Evolutionary conservation across 2,113 vertebrate genomes (phyloP).

Genomic region (Ciconia stormi): DNA sequence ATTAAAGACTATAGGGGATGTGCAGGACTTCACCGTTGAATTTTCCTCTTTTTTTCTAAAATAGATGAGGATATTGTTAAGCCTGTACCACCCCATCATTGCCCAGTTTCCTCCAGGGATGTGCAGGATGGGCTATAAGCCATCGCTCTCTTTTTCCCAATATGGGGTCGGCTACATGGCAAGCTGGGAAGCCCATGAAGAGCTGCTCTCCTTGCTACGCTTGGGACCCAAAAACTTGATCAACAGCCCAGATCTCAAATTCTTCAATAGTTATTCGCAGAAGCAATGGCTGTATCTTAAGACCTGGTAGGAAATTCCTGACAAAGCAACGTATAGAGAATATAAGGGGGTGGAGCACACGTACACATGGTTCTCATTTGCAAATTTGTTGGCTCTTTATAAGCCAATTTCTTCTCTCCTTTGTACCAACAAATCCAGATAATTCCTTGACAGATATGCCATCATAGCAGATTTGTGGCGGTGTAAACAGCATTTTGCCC

Average conservation of each 20-base stretch:
- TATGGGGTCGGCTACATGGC: neutral
- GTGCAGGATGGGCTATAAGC: too few species aligned
- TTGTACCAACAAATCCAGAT: neutral
- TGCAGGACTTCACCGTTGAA: neutral
- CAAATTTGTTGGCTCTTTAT: neutral
- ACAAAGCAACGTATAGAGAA: neutral
- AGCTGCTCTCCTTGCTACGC: neutral
- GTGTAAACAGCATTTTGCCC: neutral
- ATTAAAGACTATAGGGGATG: neutral
- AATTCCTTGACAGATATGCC: fast-evolving
- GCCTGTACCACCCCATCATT: neutral
- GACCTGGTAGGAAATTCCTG: neutral
- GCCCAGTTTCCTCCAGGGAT: neutral
- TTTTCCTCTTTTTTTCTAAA: neutral
- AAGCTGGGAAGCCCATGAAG: neutral
- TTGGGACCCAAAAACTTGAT: neutral
- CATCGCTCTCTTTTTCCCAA: neutral
- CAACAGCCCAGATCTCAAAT: neutral
- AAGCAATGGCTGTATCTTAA: neutral
- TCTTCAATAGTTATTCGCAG: neutral
- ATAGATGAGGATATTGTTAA: fast-evolving
- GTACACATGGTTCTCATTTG: neutral
- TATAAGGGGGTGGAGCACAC: neutral
- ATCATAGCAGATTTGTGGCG: fast-evolving
- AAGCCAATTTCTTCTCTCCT: neutral